Base-by-base conservation (phyloP, 2,113 vertebrate species). In the Athene cunicularia region DNA sequence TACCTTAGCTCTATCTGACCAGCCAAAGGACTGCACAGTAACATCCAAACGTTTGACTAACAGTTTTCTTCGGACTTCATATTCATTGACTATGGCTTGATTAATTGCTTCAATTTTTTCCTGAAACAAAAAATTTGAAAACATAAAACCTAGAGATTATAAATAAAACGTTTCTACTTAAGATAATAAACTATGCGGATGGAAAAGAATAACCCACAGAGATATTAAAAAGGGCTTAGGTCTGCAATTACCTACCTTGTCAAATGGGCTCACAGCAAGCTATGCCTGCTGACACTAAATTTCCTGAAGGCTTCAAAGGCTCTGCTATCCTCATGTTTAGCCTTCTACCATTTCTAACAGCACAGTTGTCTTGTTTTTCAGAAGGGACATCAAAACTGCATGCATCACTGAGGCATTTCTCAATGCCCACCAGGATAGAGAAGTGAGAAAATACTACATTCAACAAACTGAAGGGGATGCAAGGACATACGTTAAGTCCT, bases 1-100 rank as follows among this genome's bases (percentile, higher is more conserved):
- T 98, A 99, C 99, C 99, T 99, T 99, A 66, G 99, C 99, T 99
- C 97, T 98, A 28, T 99, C 99, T 45, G 99, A 99, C 99, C 99
- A 99, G 88, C 99, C 99, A 26, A 99, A 99, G 26, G 99, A 99
- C 97, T 99, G 99, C 72, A 99, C 98, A 1, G 99, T 99, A 92
- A 99, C 99, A 93, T 99, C 99, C 71, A 99, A 98, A 95, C 99
- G 99, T 92, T 99, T 99, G 95, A 99, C 94, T 97, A 99, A 98
- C 98, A 99, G 99, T 95, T 99, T 99, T 91, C 99, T 98, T 95
- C 99, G 98, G 62, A 99, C 99, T 94, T 99, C 99, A 3, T 99
- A 99, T 95, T 99, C 99, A 18, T 99, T 99, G 71, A 98, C 98
- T 97, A 99, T 98, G 74, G 99, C 98, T 98, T 99, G 99, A 97